A percentile compares a stretch with the other conserved stretches of the same genome.
phyloP scores from a whole-genome alignment of 2,888 invertebrate genomes.

The Andrena chrysosceles region DNA sequence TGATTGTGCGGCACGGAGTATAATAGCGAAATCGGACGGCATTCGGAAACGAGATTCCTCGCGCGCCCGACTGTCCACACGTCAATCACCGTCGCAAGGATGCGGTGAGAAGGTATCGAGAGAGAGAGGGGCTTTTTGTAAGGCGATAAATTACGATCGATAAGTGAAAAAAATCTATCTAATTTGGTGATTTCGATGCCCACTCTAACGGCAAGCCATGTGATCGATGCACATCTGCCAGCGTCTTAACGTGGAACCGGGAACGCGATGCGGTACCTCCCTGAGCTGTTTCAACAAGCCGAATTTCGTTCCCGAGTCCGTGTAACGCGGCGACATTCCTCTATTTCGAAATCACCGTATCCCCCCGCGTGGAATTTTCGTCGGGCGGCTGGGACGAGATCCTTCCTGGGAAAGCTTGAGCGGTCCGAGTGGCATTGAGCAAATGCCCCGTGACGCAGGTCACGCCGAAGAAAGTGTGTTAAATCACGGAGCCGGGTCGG shows the following conservation, averaged over 20 bases:
- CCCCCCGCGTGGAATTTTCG: neutral
- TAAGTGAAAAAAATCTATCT: slow-evolving; percentile 27
- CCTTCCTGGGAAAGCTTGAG: neutral
- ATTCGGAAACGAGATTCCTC: slow-evolving; percentile 28
- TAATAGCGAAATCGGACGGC: neutral
- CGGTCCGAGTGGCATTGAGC: neutral
- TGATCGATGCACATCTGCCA: slow-evolving; percentile 2
- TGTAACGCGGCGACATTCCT: neutral
- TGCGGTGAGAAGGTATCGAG: slow-evolving; percentile 15
- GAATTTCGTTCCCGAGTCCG: neutral
- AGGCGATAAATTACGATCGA: slow-evolving; percentile 1
- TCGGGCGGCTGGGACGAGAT: neutral
- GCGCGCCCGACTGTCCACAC: neutral
- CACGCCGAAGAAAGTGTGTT: slow-evolving; percentile 1
- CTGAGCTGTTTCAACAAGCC: neutral
- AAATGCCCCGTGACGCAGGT: neutral
- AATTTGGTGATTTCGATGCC: slow-evolving; percentile 63
- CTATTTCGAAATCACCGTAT: slow-evolving; percentile 21
- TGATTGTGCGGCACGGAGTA: neutral
- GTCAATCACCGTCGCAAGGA: slow-evolving; percentile 7
- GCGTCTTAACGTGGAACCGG: neutral
- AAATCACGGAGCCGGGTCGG: neutral
- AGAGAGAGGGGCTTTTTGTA: neutral
- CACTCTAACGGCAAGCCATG: slow-evolving; percentile 45
- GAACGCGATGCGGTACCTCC: no score